phyloP scores from a whole-genome alignment of 2,888 invertebrate species.

The Rhagonycha fulva region DNA sequence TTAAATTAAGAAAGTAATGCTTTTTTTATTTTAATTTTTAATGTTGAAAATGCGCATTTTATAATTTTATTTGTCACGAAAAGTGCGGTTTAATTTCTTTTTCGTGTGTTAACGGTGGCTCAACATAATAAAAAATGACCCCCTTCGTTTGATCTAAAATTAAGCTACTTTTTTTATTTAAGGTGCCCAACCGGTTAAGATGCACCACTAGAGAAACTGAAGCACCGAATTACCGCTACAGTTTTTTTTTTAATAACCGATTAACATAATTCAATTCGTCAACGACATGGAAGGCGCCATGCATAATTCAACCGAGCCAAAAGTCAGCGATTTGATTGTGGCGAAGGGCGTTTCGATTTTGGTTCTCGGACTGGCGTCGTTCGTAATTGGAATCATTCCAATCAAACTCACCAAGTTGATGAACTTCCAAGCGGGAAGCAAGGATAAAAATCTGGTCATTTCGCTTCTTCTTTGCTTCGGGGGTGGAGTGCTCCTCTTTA shows the following conservation, averaged over 20 bases:
- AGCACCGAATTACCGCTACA: neutral
- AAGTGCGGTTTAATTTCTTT: neutral
- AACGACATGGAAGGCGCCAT: constrained; percentile 6
- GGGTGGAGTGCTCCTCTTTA: constrained; percentile 68
- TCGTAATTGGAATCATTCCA: constrained; percentile 64
- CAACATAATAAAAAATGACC: neutral
- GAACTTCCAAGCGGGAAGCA: constrained; percentile 47
- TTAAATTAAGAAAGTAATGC: neutral
- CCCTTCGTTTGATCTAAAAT: neutral
- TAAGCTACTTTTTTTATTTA: neutral
- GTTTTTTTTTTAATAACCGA: neutral
- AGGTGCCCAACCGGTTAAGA: neutral
- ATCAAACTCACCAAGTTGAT: constrained; percentile 49
- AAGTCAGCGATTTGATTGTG: constrained; percentile 49
- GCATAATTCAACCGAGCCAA: neutral
- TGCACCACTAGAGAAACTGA: neutral
- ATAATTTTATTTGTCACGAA: neutral
- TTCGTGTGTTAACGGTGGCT: neutral
- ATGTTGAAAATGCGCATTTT: too few relatives aligned
- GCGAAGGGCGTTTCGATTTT: constrained; percentile 65
- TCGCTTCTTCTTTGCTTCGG: constrained; percentile 67
- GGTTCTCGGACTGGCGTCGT: constrained; percentile 62
- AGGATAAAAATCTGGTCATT: constrained; percentile 58
- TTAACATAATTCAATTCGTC: neutral
- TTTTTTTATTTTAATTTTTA: neutral